Evolutionary conservation across 1,140 invertebrate genomes (phyloP), one percentile per base, ranked within the genome.

Genomic region (Drosophila oshimai): DNA sequence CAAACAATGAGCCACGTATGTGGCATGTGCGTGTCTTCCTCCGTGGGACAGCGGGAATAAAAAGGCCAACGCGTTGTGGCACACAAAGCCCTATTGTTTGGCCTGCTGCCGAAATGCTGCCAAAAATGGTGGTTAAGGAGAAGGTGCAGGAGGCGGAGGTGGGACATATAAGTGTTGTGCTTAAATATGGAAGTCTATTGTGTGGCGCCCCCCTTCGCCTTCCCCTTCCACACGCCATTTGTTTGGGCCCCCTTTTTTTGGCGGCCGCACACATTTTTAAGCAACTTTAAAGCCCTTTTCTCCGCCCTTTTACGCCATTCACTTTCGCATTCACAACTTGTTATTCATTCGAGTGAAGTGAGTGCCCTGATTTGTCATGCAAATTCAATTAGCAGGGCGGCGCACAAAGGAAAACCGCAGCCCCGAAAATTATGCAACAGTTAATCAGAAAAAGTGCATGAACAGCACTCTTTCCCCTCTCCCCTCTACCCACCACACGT

Each of bases 41-140:
- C 24, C 5, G 22, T 15, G 26, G 22, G 37, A 26, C 5, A 15
- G 18, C 17, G 26, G 10, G 41, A 61, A 49, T 34, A 74, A 72
- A 84, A 74, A 79, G 54, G 50, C 62, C 42, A 84, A 71, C 79
- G 74, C 79, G 70, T 34, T 74, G 64, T 58, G 65, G 75, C 71
- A 80, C 64, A 84, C 75, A 84, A 86, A 62, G 75, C 75, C 53
- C 65, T 72, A 86, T 86, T 84, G 80, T 84, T 86, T 57, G 74
- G 20, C 46, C 34, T 29, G 50, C 47, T 57, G 55, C 37, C 58
- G 34, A 73, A 72, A 55, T 58, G 37, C 50, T 50, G 58, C 20
- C 53, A 37, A 57, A 64, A 28, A 39, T 41, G 37, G 12, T 18
- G 44, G 26, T 7, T 28, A n/a, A n/a, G 37, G 5, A n/a, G 37